Conservation (phyloP, 2,113 vertebrate species). For the Cinclus mexicanus region DNA sequence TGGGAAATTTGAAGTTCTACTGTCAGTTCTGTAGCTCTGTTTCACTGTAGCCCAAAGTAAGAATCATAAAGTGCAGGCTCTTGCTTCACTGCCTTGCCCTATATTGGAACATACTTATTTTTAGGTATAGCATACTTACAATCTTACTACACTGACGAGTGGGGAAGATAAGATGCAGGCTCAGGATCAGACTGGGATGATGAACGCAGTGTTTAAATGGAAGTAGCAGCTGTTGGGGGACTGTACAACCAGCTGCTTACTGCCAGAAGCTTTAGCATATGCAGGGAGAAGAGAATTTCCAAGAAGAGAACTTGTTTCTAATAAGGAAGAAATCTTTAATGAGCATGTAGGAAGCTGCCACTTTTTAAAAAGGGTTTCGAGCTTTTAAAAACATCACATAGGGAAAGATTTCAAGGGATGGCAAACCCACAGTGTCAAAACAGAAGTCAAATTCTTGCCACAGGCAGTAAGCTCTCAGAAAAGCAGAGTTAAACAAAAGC, state of each 20-base stretch:
- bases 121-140: neutral
- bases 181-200: neutral
- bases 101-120: neutral
- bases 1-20: conserved; percentile 33
- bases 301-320: neutral
- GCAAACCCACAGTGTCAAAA: neutral
- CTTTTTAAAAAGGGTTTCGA: neutral
- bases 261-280: neutral
- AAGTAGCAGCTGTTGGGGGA: neutral
- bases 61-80: neutral
- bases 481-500: neutral
- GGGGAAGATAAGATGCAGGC: neutral
- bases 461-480: neutral
- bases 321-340: neutral
- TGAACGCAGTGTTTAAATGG: neutral
- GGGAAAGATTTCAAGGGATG: neutral
- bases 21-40: neutral
- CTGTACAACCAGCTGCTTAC: neutral
- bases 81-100: neutral
- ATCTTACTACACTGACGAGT: neutral
- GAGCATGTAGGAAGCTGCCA: neutral
- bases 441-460: neutral
- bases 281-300: neutral
- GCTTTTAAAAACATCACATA: neutral
- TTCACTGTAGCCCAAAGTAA: conserved; percentile 31